Evolutionary conservation across 2,888 invertebrate genomes (phyloP).

Genomic region (Ornithoptera alexandrae): DNA sequence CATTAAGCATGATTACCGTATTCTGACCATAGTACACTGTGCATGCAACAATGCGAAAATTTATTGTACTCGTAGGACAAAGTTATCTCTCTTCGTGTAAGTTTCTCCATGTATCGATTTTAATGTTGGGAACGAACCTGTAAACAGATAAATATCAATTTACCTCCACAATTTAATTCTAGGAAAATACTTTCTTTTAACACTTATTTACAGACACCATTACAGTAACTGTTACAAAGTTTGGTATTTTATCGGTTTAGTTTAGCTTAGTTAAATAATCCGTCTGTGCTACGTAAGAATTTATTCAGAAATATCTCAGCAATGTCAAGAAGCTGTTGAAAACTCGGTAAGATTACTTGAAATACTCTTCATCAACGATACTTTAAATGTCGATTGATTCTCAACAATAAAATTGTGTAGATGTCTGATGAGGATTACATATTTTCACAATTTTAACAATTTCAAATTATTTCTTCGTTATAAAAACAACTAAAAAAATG

Average conservation of each 20-base stretch:
- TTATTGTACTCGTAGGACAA: constrained; percentile 2
- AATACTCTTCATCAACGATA: neutral
- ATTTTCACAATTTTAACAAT: neutral
- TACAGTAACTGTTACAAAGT: too few species aligned
- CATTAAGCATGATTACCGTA: constrained; percentile 9
- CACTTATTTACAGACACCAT: too few species aligned
- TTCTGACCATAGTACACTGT: constrained; percentile 11
- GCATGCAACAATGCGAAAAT: neutral
- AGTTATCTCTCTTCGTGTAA: neutral
- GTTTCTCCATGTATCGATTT: neutral
- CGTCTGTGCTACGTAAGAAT: neutral
- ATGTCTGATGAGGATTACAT: neutral
- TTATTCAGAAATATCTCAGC: neutral
- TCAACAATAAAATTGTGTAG: neutral
- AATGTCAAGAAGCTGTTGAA: neutral
- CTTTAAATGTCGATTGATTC: neutral
- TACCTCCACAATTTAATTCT: too few species aligned
- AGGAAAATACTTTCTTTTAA: too few species aligned
- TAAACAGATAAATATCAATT: too few species aligned
- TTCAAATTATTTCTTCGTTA: neutral
- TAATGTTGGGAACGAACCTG: too few species aligned
- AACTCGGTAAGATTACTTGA: neutral
- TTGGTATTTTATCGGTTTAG: too few species aligned
- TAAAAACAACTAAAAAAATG: neutral
- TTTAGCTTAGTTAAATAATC: neutral